Evolutionary conservation across 2,888 invertebrate species (phyloP), one percentile per base, ranked within the genome.

Genomic region (Pyrocoelia pectoralis): DNA sequence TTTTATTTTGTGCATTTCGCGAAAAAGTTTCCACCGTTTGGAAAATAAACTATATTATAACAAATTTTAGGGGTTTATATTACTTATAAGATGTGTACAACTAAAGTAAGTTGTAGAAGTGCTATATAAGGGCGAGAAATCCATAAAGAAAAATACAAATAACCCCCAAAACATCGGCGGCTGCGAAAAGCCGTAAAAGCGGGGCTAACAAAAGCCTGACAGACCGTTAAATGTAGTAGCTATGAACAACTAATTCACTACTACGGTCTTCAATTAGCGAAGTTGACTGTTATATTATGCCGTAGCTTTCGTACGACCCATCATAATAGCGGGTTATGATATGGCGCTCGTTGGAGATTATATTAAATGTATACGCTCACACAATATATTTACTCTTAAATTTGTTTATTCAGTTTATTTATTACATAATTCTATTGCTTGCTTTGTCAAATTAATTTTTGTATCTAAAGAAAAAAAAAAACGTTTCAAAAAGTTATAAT

Each of bases 241-340:
- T 75, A 79, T 79, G 79, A 79, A 78, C 80, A 79, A 78, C 75
- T 79, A 79, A 79, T 80, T 80, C 78, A 78, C 77, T 79, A 77
- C 73, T 71, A 73, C 75, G 76, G 76, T 78, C 79, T 79, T 80
- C 80, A 81, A 81, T 80, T 81, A 81, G 79, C 76, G 74, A 78
- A 80, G 76, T 79, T 79, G 76, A 74, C 75, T 76, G 78, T 74
- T 77, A 77, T 77, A 52, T 58, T 61, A 56, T 56, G 56, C 56
- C 66, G 64, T 69, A 70, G 67, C 69, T 69, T 69, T 69, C 64
- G 65, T 66, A 66, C 70, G 73, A 71, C 72, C 72, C 71, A 75
- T 73, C 72, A 72, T 73, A 70, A 72, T 70, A 71, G 67, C 68
- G 65, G 70, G 68, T 63, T 70, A 73, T 75, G 74, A 74, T 24